phyloP scores from a whole-genome alignment of 1,140 invertebrate species.

The Drosophila funebris region DNA sequence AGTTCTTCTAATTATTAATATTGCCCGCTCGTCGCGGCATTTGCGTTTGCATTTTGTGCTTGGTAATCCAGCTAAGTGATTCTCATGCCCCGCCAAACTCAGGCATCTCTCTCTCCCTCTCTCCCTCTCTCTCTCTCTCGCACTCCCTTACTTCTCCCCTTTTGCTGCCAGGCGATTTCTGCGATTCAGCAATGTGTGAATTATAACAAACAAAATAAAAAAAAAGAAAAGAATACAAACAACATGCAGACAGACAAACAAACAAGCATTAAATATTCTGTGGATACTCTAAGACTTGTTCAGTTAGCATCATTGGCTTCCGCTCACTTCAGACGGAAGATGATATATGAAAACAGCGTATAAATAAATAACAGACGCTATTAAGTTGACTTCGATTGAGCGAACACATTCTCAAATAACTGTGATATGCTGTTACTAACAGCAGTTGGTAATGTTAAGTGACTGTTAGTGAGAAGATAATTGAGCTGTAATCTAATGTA shows the following conservation, averaged over 20 bases:
- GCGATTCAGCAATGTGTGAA: slow-evolving; percentile 28
- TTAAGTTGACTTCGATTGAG: not conserved
- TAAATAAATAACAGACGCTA: slow-evolving; percentile 8
- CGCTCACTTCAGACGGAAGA: not conserved
- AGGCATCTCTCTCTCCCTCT: not conserved
- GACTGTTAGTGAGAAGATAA: no score
- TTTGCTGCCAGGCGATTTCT: not conserved
- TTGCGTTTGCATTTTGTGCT: slow-evolving; percentile 20
- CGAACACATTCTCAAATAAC: no score
- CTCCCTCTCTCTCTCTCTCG: not conserved
- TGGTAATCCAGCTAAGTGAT: slow-evolving; percentile 41
- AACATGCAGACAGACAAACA: slow-evolving; percentile 7
- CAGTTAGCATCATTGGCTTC: slow-evolving; percentile 22
- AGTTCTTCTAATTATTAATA: slow-evolving; percentile 49
- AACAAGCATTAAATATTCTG: slow-evolving; percentile 18
- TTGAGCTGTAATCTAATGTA: no score
- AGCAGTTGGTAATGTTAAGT: no score
- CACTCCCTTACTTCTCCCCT: no score
- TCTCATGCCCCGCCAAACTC: slow-evolving; percentile 2
- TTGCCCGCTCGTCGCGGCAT: slow-evolving; percentile 17
- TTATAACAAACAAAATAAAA: not conserved
- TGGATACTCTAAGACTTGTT: slow-evolving; percentile 22
- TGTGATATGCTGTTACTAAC: no score
- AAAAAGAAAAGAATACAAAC: slow-evolving; percentile 3
- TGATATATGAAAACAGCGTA: not conserved